Percentiles rank a stretch among this genome's conserved stretches.
These are phyloP conservation scores for Parauchenoglanis punctatus DNA, from an alignment of 2,797 vertebrate genomes.

Conservation along the genomic window DNA sequence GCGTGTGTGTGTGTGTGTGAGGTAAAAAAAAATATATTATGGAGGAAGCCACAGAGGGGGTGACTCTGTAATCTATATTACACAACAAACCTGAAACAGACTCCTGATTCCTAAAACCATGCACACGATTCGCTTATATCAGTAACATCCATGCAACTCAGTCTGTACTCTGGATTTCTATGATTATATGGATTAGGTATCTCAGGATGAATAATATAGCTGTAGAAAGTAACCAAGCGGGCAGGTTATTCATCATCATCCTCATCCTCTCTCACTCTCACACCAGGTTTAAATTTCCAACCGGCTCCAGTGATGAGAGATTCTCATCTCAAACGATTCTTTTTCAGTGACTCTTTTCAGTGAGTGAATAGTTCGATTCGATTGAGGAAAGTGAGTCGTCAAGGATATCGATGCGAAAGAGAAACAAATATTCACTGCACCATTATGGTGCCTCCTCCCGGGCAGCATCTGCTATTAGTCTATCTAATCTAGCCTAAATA, in stretches of 20 bases:
- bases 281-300: background rate
- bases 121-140: background rate
- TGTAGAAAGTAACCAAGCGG: background rate
- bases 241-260: background rate
- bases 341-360: background rate
- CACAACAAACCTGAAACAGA: background rate
- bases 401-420: background rate
- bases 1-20: background rate
- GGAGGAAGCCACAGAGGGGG: background rate
- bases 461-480: background rate
- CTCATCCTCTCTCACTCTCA: background rate
- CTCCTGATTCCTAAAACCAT: background rate
- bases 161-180: too few species aligned
- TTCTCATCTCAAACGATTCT: slow-evolving; percentile 4
- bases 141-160: too few species aligned
- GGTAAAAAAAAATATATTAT: background rate
- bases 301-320: slow-evolving; percentile 1
- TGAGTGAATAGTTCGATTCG: background rate
- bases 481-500: background rate
- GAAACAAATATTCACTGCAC: background rate
- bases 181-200: too few species aligned
- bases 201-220: too few species aligned
- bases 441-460: slow-evolving; percentile 1
- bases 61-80: slow-evolving; percentile 1
- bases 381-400: background rate